Conservation (phyloP, 2,797 vertebrate genomes). For the Phoebastria nigripes region DNA sequence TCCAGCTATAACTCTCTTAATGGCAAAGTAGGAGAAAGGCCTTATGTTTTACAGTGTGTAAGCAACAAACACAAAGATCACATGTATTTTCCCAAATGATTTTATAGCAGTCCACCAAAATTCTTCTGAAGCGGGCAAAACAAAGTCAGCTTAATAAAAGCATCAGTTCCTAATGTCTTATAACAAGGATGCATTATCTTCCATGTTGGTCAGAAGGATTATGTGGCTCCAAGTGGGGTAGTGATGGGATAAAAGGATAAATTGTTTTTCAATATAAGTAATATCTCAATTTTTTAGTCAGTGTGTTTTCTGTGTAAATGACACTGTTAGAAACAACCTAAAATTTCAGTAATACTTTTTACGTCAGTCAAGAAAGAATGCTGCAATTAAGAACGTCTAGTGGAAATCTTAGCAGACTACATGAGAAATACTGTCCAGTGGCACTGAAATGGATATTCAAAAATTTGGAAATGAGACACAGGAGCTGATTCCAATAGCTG, state of each 20-base stretch:
- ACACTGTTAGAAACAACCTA: neutral
- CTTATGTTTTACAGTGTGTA: neutral
- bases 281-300: neutral
- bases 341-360: neutral
- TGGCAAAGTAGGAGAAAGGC: neutral
- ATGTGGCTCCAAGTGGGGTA: neutral
- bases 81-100: neutral
- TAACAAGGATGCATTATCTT: neutral
- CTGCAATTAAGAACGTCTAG: neutral
- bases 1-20: neutral
- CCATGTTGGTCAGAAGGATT: neutral
- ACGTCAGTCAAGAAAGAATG: neutral
- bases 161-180: neutral
- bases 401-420: neutral
- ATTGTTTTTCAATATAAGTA: neutral
- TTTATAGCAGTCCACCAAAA: neutral
- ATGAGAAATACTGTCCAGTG: neutral
- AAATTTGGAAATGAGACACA: neutral
- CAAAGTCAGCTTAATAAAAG: neutral
- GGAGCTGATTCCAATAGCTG: neutral
- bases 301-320: neutral
- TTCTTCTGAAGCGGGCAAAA: neutral
- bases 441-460: neutral
- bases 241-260: neutral
- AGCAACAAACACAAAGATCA: neutral